phyloP scores from a whole-genome alignment of 1,140 invertebrate species.

The Aphis gossypii region DNA sequence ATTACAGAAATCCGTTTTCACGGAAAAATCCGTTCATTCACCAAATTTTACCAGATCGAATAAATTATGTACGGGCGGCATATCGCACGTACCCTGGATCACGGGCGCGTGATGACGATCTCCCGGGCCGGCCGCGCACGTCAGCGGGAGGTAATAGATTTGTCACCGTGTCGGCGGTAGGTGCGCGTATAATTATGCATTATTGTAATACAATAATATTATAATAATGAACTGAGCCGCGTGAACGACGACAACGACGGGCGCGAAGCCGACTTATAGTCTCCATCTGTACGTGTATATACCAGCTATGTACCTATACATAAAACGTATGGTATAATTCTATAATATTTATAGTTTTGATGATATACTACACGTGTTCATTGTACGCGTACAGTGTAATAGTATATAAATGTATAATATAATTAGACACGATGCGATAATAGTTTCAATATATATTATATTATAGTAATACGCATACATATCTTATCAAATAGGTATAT shows the following conservation, averaged over 20 bases:
- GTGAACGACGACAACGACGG: too few species aligned
- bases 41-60: slow-evolving; percentile 25
- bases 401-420: background rate
- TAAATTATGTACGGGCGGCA: slow-evolving; percentile 35
- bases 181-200: background rate
- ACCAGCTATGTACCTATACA: too few species aligned
- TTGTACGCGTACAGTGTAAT: background rate
- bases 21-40: slow-evolving; percentile 13
- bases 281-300: too few species aligned
- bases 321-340: too few species aligned
- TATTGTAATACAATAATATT: background rate
- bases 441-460: background rate
- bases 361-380: background rate
- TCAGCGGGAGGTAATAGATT: background rate
- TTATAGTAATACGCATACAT: background rate
- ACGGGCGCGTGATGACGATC: background rate
- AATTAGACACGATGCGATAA: background rate
- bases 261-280: too few species aligned
- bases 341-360: background rate
- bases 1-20: slow-evolving; percentile 25
- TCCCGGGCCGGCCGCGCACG: background rate
- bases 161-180: background rate
- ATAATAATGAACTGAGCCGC: too few species aligned
- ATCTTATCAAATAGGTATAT: background rate
- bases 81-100: background rate